phyloP scores from a whole-genome alignment of 2,113 vertebrate genomes.

The Myodes glareolus region DNA sequence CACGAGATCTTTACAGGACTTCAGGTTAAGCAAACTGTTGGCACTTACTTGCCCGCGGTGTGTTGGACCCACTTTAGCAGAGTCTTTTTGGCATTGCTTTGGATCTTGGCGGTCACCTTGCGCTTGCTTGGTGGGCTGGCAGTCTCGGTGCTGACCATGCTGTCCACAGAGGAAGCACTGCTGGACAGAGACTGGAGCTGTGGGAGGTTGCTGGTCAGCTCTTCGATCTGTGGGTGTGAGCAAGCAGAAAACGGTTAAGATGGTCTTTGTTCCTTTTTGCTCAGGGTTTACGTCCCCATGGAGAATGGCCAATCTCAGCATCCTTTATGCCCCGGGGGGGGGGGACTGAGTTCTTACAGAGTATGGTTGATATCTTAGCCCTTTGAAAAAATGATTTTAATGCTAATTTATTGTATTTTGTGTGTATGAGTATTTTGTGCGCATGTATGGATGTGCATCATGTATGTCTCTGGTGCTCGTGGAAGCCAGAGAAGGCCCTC shows the following conservation, averaged over 20 bases:
- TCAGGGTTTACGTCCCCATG: not conserved
- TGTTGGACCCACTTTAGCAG: conserved; percentile 97
- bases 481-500: not conserved
- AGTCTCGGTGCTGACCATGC: conserved; percentile 92
- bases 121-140: conserved; percentile 95
- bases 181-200: conserved; percentile 91
- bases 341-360: not conserved
- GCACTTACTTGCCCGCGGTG: conserved; percentile 93
- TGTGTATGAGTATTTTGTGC: not conserved
- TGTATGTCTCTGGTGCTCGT: not conserved
- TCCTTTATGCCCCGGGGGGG: not conserved
- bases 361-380: fast-evolving
- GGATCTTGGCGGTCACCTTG: conserved; percentile 91
- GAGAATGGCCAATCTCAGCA: not conserved
- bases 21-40: not conserved
- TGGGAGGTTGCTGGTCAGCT: conserved; percentile 95
- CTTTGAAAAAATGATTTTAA: not conserved
- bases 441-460: too few species aligned
- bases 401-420: not conserved
- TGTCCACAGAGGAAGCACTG: conserved; percentile 95
- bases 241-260: not conserved
- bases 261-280: not conserved
- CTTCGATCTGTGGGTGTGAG: conserved; percentile 91
- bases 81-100: conserved; percentile 94
- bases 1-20: not conserved